These are phyloP conservation scores for Sebastes taczanowskii DNA, from an alignment of 2,797 vertebrate species.

Conservation along the genomic window DNA sequence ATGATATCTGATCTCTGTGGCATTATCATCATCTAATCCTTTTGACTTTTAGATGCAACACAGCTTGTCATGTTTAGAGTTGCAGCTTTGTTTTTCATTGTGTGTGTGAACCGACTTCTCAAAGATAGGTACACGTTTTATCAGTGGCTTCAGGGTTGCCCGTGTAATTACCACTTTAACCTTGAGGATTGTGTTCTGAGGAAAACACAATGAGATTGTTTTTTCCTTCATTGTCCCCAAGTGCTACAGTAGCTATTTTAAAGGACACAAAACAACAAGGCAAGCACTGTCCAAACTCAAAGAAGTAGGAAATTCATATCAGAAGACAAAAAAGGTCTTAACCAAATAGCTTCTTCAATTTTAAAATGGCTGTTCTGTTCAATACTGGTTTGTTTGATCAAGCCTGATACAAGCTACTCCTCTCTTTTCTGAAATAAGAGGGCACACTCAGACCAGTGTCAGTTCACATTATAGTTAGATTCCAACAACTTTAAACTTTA, in stretches of 20 bases:
- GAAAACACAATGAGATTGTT: constrained; percentile 28
- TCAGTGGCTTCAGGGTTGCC: constrained; percentile 19
- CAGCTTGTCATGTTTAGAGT: constrained; percentile 14
- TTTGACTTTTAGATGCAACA: constrained; percentile 49
- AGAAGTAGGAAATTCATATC: not conserved
- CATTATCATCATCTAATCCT: constrained; percentile 57
- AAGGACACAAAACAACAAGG: constrained; percentile 18
- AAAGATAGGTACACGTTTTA: constrained; percentile 21
- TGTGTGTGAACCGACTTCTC: not conserved
- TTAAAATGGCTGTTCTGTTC: not conserved
- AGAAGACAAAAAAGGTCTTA: constrained; percentile 11
- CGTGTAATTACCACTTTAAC: constrained; percentile 48
- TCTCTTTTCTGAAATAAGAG: not conserved
- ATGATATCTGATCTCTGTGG: constrained; percentile 40
- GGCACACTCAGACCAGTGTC: not conserved
- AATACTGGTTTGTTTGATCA: constrained; percentile 3
- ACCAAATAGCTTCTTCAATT: constrained; percentile 7
- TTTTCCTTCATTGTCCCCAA: constrained; percentile 21
- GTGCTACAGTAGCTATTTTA: constrained; percentile 1
- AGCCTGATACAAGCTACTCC: not conserved
- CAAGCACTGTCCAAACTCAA: not conserved
- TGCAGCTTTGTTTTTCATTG: not conserved
- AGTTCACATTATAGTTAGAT: not conserved
- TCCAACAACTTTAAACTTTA: not conserved
- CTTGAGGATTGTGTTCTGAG: constrained; percentile 30